Evolutionary conservation across 2,888 invertebrate genomes (phyloP).

Genomic region (Rotaria sp.): DNA sequence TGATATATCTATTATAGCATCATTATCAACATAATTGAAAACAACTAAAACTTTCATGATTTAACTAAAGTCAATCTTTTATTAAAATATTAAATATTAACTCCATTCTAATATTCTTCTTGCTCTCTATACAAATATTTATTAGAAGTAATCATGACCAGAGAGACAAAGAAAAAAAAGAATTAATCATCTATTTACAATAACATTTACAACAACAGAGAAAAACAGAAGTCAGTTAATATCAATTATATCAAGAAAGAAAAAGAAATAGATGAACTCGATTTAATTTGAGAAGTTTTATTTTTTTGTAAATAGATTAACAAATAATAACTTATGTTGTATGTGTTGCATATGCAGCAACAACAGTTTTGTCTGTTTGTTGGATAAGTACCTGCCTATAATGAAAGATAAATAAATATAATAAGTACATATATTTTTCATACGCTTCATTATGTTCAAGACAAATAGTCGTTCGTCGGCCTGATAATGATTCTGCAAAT

Average conservation of each 20-base stretch:
- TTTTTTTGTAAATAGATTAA: neutral
- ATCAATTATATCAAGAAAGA: neutral
- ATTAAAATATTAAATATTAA: too few species aligned
- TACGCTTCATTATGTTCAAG: neutral
- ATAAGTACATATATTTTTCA: neutral
- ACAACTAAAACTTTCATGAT: too few species aligned
- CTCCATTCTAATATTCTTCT: neutral
- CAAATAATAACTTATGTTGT: neutral
- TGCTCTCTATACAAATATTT: neutral
- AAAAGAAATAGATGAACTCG: neutral
- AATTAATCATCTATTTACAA: neutral
- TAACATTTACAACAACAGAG: neutral
- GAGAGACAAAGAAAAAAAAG: neutral
- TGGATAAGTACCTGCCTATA: slow-evolving; percentile 15
- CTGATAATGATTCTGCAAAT: neutral
- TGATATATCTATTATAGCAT: too few species aligned
- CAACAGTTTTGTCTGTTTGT: neutral
- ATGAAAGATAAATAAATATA: neutral
- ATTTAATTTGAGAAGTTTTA: neutral
- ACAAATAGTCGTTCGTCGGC: neutral
- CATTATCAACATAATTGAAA: too few species aligned
- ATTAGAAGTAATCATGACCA: neutral
- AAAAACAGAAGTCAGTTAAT: neutral
- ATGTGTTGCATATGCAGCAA: neutral
- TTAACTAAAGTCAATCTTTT: too few species aligned